These are phyloP conservation scores for Aphidius gifuensis DNA, from an alignment of 1,140 invertebrate species.

Conservation along the genomic window DNA sequence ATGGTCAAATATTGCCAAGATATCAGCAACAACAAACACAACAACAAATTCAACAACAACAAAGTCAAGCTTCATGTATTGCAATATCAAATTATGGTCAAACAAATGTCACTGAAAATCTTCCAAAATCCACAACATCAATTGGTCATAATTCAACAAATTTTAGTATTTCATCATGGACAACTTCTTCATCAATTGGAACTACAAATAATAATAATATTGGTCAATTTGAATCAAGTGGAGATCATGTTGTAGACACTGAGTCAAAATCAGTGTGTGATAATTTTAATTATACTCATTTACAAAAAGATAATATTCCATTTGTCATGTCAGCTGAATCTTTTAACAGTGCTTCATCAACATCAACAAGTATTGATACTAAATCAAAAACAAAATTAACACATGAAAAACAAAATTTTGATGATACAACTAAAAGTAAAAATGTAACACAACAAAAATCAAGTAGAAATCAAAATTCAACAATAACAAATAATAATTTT, in stretches of 20 bases:
- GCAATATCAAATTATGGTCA: slow-evolving; percentile 44
- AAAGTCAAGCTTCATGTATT: slow-evolving; percentile 36
- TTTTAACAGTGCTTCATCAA: slow-evolving; percentile 17
- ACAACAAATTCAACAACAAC: slow-evolving; percentile 24
- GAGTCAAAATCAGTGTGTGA: slow-evolving; percentile 46
- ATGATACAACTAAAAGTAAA: slow-evolving; percentile 39
- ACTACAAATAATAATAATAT: slow-evolving; percentile 29
- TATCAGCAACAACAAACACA: slow-evolving; percentile 22
- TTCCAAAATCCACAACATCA: slow-evolving; percentile 45
- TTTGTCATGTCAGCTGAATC: slow-evolving; percentile 28
- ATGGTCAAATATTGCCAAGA: slow-evolving; percentile 27
- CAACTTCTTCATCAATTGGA: slow-evolving; percentile 45
- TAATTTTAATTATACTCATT: slow-evolving; percentile 43
- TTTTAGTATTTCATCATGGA: slow-evolving; percentile 54
- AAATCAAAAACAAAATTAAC: slow-evolving; percentile 39
- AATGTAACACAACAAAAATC: slow-evolving; percentile 32
- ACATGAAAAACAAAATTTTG: slow-evolving; percentile 36
- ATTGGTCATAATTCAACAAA: slow-evolving; percentile 52
- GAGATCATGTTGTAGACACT: slow-evolving; percentile 33
- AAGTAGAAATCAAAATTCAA: slow-evolving; percentile 28
- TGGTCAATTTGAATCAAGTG: slow-evolving; percentile 40
- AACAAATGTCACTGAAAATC: slow-evolving; percentile 37
- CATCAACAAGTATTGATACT: slow-evolving; percentile 32
- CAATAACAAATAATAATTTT: slow-evolving; percentile 32
- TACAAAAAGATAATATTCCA: slow-evolving; percentile 44